Base-by-base conservation (phyloP, 1,140 invertebrate genomes). In the Bombus soroeensis region DNA sequence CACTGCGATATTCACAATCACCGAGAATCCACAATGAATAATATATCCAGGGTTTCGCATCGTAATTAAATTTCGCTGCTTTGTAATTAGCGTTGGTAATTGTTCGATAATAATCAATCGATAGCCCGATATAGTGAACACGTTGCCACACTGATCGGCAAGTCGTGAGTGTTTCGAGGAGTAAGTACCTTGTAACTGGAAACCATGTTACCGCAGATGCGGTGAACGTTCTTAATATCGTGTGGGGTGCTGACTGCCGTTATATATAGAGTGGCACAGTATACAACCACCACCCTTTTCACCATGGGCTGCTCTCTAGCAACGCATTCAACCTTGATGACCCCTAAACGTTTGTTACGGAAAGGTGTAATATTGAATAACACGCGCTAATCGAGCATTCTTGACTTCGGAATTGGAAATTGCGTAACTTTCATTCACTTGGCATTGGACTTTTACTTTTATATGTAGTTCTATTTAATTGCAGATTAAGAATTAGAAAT, bases 211-310 rank as follows among this genome's bases (percentile, higher is more conserved):
- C 94, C 94, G 94, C 93, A 92, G 89, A 94, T 93, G 94, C 94
- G 94, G 94, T 94, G 93, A 95, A 94, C 93, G 94, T 95, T 94
- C 92, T 93, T 90, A 95, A 94, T 94, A 94, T 85, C 91, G 92
- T 88, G 93, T 93, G 91, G 93, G 91, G 94, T 94, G 92, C 91
- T 43, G 81, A 72, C 86, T 86, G 80, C 88, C 91, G 93, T 93
- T 95, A 94, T 95, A 94, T 95, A 95, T 94, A 91, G 93, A 93
- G 93, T 95, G 94, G 94, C 93, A 95, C 94, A 94, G 94, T 93
- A 90, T 87, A 83, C 81, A 89, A 87, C 92, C 91, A 90, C 92
- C 91, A 92, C 90, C 91, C 90, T 91, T 89, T 89, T 78, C 86
- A 77, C 78, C 75, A 28, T 57, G 66, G 47, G 57, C 22, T 85